Evolutionary conservation across 2,888 invertebrate species (phyloP), one percentile per base, ranked within the genome.

Genomic region (Drosophila stalkeri): DNA sequence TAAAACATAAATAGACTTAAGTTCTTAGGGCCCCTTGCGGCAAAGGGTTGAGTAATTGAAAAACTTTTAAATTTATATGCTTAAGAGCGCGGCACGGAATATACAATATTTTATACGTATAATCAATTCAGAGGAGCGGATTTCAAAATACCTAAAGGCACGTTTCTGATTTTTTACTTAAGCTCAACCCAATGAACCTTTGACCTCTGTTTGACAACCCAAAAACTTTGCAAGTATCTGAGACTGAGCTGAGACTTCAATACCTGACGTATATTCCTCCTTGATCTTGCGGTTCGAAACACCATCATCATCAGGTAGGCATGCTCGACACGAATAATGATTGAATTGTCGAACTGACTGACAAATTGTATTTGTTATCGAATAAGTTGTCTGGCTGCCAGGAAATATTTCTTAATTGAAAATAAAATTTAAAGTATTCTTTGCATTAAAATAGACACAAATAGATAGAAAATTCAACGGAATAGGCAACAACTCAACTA

Each of bases 41-140:
- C 46, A 20, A 47, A 35, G 27, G 54, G n/a, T 59, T 11, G 47
- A 62, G 16, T 46, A 52, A 75, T 23, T 43, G 16, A 44, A n/a
- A 18, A 68, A 55, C 39, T 41, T 27, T 33, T 9, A 2, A 60
- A 60, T 49, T 39, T 47, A 49, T 49, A 31, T 31, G 9, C 27
- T 14, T 6, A 56, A 11, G 23, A 11, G 9, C 27, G 7, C 39
- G 16, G 8, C 52, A 37, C 23, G 20, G 18, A 20, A 33, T 12
- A 51, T 31, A 1, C 12, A 31, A 49, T 49, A 2, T 31, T n/a
- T 11, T 31, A 49, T 18, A 2, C 12, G 3, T 18, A 33, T 51
- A 54, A 54, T 37, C 54, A 16, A 54, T 37, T 37, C 35, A 9
- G 52, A 52, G 33, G 1, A 12, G 37, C 54, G 54, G 49, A 51